phyloP scores from a whole-genome alignment of 1,140 invertebrate species.

The Dolichoris vasculosae region DNA sequence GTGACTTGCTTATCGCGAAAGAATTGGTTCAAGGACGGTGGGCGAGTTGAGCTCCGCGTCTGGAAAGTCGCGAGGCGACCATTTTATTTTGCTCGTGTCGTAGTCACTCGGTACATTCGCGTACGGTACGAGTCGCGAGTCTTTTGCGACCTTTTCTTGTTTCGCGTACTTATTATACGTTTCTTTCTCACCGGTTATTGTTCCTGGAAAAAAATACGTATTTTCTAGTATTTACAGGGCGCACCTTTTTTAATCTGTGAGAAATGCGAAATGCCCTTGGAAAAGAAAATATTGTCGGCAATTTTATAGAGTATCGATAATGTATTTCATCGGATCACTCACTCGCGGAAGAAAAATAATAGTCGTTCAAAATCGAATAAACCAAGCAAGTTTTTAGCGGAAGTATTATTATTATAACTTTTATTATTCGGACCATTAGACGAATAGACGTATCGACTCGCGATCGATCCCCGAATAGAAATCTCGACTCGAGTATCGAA shows the following conservation, averaged over 20 bases:
- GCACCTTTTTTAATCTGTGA: background rate
- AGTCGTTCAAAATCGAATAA: too few species aligned
- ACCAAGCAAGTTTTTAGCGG: too few species aligned
- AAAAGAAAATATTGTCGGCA: background rate
- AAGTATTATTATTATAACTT: too few species aligned
- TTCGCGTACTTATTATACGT: background rate
- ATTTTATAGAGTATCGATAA: background rate
- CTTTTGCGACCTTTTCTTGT: background rate
- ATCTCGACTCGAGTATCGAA: too few species aligned
- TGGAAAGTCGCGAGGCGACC: constrained; percentile 26
- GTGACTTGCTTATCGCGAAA: constrained; percentile 41
- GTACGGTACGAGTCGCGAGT: background rate
- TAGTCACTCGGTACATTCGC: background rate
- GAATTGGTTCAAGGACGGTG: constrained; percentile 50
- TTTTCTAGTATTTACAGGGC: background rate
- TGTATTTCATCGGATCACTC: too few species aligned
- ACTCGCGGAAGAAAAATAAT: too few species aligned
- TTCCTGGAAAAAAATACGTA: background rate
- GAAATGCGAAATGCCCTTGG: background rate
- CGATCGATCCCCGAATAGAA: too few species aligned
- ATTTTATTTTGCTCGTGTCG: background rate
- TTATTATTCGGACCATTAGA: too few species aligned
- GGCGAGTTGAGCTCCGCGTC: constrained; percentile 3
- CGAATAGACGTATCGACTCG: too few species aligned
- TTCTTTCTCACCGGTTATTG: background rate